phyloP scores from a whole-genome alignment of 2,113 vertebrate species.

The Heterotis niloticus region DNA sequence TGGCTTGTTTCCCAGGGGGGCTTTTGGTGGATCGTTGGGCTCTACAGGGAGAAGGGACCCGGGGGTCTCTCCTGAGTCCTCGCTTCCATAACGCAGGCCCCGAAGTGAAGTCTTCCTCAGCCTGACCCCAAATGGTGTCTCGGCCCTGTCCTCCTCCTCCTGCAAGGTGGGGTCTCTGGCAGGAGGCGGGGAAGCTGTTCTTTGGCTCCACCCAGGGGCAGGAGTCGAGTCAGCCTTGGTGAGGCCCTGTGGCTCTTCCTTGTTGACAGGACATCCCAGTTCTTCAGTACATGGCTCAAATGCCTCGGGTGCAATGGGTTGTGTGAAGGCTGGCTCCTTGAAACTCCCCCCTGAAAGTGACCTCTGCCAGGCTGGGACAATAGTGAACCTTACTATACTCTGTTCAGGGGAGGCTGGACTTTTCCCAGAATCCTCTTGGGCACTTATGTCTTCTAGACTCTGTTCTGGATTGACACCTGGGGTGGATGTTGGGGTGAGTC shows the following conservation, averaged over 20 bases:
- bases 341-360: slow-evolving; percentile 51
- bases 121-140: slow-evolving; percentile 75
- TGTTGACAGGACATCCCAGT: neutral
- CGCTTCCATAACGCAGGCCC: slow-evolving; percentile 56
- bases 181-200: neutral
- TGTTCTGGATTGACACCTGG: slow-evolving; percentile 39
- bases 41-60: neutral
- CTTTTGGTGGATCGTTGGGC: slow-evolving; percentile 13
- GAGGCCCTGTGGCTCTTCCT: slow-evolving; percentile 22
- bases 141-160: slow-evolving; percentile 45
- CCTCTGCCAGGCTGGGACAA: slow-evolving; percentile 66
- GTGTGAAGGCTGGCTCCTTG: slow-evolving; percentile 45
- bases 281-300: slow-evolving; percentile 43
- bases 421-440: slow-evolving; percentile 5
- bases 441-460: slow-evolving; percentile 2
- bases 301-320: slow-evolving; percentile 36
- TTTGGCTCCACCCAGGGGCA: slow-evolving; percentile 35
- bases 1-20: slow-evolving; percentile 44
- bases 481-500: neutral
- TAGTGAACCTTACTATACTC: slow-evolving; percentile 55
- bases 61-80: slow-evolving; percentile 48
- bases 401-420: slow-evolving; percentile 30
- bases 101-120: slow-evolving; percentile 70
- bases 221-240: slow-evolving; percentile 27
- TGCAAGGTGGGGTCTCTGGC: neutral